Percentiles rank a stretch among this genome's conserved stretches.
These are phyloP conservation scores for Chionodraco myersi DNA, from an alignment of 2,113 vertebrate species.

Conservation along the genomic window DNA sequence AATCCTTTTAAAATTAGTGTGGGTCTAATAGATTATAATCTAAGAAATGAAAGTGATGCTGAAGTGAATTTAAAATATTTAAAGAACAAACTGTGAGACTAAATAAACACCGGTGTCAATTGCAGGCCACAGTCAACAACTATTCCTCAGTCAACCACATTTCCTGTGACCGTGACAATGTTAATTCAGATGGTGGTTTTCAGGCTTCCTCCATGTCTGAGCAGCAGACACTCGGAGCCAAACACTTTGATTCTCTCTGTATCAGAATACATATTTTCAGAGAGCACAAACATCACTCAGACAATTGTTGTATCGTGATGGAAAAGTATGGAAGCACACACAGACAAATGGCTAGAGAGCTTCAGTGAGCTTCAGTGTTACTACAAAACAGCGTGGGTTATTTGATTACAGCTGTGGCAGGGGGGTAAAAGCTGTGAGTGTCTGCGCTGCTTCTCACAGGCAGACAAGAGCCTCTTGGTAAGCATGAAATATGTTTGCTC, in stretches of 20 bases:
- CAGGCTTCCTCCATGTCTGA: conserved; percentile 29
- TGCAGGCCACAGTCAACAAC: conserved; percentile 9
- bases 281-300: not conserved
- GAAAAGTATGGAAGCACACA: not conserved
- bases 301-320: not conserved
- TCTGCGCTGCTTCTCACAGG: conserved; percentile 22
- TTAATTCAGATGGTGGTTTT: conserved; percentile 32
- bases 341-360: not conserved
- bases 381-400: not conserved
- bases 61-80: conserved; percentile 6
- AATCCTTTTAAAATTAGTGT: too few species aligned
- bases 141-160: not conserved
- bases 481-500: conserved; percentile 21
- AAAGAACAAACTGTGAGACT: not conserved
- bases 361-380: not conserved
- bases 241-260: not conserved
- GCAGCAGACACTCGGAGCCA: not conserved
- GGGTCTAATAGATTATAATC: not conserved
- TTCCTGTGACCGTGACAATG: conserved; percentile 49
- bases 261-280: not conserved
- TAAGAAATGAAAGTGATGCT: not conserved
- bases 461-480: not conserved
- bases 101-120: not conserved
- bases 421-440: conserved; percentile 12
- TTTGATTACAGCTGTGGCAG: conserved; percentile 34